Base-by-base conservation (phyloP, 2,888 invertebrate species). In the Mimas tiliae region DNA sequence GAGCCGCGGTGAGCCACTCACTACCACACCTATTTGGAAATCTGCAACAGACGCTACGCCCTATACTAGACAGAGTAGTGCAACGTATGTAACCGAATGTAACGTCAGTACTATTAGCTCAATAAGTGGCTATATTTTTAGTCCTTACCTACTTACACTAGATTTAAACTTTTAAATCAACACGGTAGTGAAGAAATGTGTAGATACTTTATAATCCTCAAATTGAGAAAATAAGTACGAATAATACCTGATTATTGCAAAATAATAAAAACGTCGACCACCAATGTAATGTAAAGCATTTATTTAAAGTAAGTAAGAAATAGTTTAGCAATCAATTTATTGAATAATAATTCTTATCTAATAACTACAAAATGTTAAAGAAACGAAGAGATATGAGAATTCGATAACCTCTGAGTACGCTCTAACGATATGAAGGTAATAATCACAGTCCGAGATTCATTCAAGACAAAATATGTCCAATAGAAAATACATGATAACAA, bases 401-500 rank as follows among this genome's bases (percentile, higher is more conserved):
- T 48, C 47, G 19, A 45, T 58, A 62, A 21, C 11, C 38, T 21
- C 4, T 45, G n/a, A n/a, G 69, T 68, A 70, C 16, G 64, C 70
- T 68, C 70, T 69, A 69, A 74, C 74, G 70, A 74, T 50, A 42
- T 62, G 38, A 65, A 42, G 14, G 50, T 34, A 64, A 42, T 62
- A 50, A 65, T 21, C 14, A 52, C 50, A 63, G 62, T 63, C 67
- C 33, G 70, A 70, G 71, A 71, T 73, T 73, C 67, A 70, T 55
- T 64, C 21, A 65, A 69, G 72, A 73, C 71, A 70, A 75, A 78
- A 68, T 69, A 74, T 65, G 65, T 62, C 71, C 70, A 78, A 74
- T 75, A 72, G 66, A 71, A 71, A 77, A 65, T 65, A 70, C 51
- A 74, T 73, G 72, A 76, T 62, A 69, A 69, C 74, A 71, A 73